Evolutionary conservation across 2,797 vertebrate species (phyloP), one percentile per base, ranked within the genome.

Genomic region (Brotula barbata): DNA sequence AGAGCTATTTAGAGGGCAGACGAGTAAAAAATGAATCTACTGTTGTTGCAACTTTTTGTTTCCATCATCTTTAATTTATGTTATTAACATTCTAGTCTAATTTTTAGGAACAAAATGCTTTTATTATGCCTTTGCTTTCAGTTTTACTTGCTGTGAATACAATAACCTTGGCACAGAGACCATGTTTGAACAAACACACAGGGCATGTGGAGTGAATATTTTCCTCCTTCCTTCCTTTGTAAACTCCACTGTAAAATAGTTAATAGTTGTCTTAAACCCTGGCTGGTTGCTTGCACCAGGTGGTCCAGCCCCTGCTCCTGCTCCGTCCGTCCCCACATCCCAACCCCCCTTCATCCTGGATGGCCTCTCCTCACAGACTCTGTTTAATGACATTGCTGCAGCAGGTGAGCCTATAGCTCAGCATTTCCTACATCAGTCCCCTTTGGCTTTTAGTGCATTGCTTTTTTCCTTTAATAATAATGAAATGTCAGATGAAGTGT

Each of bases 321-420:
- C 81, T 70, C 85, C 94, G 54, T 86, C 95, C 76, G 91, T 89
- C 7, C 89, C 95, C 66, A 71, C 94, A 62, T 87, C 95, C 68
- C 95, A 97, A 87, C 91, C 95, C 51, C 66, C 93, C 0, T 98
- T 98, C 81, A 91, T 99, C 69, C 86, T 99, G 79, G 97, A 99
- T 76, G 96, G 96, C 60, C 94, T 99, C 77, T 90, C 93, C 50
- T 93, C 94, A 74, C 95, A 92, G 77, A 92, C 95, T 78, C 87
- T 98, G 71, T 98, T 98, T 89, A 99, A 96, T 90, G 96, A 98
- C 83, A 89, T 94, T 68, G 75, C 92, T 84, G 79, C 84, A 64
- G 75, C 96, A 93, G 96, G 97, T 96, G 91, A 84, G 84, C 61
- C 34, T 25, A 47, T 37, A 66, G 7, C 46, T 66, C 41, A 43